Conservation (phyloP, 2,797 vertebrate genomes). For the Clamator glandarius region DNA sequence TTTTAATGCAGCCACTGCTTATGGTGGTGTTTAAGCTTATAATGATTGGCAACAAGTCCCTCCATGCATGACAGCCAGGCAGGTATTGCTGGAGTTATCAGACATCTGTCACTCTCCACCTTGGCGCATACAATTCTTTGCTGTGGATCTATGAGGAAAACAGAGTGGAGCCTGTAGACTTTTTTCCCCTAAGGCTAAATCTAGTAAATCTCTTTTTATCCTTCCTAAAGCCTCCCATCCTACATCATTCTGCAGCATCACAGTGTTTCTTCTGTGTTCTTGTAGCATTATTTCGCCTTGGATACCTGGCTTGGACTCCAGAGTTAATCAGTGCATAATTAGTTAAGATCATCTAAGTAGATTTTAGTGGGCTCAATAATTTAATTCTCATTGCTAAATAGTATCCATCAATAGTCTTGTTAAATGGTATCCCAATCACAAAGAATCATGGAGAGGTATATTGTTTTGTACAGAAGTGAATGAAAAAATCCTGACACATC, state of each 20-base stretch:
- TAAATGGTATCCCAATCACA: neutral
- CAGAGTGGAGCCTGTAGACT: neutral
- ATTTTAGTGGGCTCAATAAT: neutral
- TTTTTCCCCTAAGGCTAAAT: neutral
- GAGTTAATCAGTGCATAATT: neutral
- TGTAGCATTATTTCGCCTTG: accelerated
- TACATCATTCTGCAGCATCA: neutral
- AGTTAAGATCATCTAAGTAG: neutral
- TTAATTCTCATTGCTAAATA: neutral
- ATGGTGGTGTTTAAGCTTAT: neutral
- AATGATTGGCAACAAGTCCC: neutral
- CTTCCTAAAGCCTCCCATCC: neutral
- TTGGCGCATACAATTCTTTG: neutral
- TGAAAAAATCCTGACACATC: neutral
- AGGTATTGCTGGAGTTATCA: neutral
- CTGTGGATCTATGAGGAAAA: neutral
- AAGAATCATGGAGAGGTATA: neutral
- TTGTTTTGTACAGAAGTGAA: neutral
- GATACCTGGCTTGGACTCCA: neutral
- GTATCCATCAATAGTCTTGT: neutral
- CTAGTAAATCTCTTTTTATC: neutral
- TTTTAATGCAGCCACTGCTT: neutral
- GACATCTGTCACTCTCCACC: neutral
- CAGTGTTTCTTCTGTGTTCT: neutral
- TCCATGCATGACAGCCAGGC: neutral